Conservation (phyloP, 2,888 invertebrate genomes). For the Microctonus hyperodae region DNA sequence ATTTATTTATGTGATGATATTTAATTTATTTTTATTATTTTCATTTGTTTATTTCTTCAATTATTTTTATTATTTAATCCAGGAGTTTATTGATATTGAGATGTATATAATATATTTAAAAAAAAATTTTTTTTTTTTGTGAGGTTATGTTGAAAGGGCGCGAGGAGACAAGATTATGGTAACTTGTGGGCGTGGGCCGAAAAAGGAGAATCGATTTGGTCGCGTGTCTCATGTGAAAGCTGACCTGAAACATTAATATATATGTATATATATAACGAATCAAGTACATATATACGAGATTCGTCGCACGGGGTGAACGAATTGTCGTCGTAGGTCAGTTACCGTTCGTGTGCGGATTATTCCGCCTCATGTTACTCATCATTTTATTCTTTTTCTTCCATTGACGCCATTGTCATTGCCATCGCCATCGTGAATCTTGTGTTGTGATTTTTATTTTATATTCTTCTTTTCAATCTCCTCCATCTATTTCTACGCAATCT, state of each 20-base stretch:
- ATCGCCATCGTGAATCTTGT: constrained; percentile 24
- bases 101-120: no score
- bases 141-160: background rate
- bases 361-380: constrained; percentile 19
- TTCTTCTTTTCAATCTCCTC: background rate
- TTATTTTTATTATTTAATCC: no score
- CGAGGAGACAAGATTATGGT: background rate
- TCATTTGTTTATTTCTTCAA: no score
- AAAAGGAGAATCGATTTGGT: constrained; percentile 14
- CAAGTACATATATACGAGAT: constrained; percentile 22
- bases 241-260: background rate
- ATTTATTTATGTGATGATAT: background rate
- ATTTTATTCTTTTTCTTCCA: background rate
- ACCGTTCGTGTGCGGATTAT: constrained; percentile 29
- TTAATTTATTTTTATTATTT: background rate
- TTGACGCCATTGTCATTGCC: background rate
- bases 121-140: no score
- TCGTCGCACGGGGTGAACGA: constrained; percentile 40
- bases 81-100: no score
- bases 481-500: no score
- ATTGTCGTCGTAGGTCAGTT: constrained; percentile 47
- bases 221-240: constrained; percentile 8
- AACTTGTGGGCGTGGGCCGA: background rate
- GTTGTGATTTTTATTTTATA: constrained; percentile 23
- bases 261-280: constrained; percentile 6